A percentile compares a stretch with the other conserved stretches of the same genome.
phyloP scores from a whole-genome alignment of 2,113 vertebrate genomes.

The Trochalopteron elliotii region DNA sequence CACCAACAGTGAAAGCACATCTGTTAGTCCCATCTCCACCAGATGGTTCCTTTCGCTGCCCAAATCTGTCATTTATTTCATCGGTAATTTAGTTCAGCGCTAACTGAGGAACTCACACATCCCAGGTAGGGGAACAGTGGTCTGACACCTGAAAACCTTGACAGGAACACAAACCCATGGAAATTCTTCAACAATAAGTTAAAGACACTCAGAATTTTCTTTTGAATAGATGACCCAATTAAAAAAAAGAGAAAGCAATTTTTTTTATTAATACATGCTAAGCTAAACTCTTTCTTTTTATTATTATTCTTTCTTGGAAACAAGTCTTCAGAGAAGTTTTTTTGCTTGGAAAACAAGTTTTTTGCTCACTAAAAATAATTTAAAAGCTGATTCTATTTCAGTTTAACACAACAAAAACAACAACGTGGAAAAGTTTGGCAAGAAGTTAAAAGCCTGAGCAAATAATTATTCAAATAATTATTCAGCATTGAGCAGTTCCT shows the following conservation, averaged over 20 bases:
- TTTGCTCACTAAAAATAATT: background rate
- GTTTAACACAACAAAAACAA: background rate
- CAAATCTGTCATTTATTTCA: constrained; percentile 7
- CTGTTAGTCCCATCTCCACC: constrained; percentile 5
- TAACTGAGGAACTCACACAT: background rate
- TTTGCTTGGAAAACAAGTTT: background rate
- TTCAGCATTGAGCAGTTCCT: background rate
- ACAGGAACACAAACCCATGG: background rate
- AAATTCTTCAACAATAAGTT: background rate
- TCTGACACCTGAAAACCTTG: background rate
- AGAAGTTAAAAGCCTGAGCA: background rate
- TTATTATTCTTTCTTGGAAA: background rate
- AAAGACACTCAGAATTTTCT: background rate
- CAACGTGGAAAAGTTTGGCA: background rate
- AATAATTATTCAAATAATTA: background rate
- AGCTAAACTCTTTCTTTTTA: background rate
- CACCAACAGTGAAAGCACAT: background rate
- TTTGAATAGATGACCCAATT: background rate
- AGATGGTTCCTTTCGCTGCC: constrained; percentile 20
- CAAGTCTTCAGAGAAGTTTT: background rate
- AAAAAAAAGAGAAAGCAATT: background rate
- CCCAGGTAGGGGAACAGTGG: background rate
- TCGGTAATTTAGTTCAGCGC: background rate
- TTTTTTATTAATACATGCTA: background rate
- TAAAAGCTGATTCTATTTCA: background rate